These are phyloP conservation scores for Percopsis transmontana DNA, from an alignment of 2,113 vertebrate genomes.

Conservation along the genomic window DNA sequence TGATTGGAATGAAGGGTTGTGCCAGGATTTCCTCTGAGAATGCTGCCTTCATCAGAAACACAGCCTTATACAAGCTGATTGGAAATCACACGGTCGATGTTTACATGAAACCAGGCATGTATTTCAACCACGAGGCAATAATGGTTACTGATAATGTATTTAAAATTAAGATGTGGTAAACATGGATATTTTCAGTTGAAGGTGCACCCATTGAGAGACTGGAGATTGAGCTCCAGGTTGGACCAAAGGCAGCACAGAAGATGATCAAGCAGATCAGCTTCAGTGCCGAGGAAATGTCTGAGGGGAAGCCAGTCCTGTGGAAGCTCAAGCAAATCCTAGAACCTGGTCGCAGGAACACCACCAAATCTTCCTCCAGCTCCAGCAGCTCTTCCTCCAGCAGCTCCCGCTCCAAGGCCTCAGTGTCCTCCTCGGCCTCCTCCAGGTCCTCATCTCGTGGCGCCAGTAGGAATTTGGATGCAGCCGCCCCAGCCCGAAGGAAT, in stretches of 20 bases:
- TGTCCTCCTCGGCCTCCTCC: slow-evolving; percentile 35
- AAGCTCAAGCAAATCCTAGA: slow-evolving; percentile 79
- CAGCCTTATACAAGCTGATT: slow-evolving; percentile 62
- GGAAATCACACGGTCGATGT: slow-evolving; percentile 72
- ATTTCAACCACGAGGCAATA: background rate
- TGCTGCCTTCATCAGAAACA: slow-evolving; percentile 64
- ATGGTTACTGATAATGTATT: background rate
- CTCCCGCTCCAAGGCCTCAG: slow-evolving; percentile 26
- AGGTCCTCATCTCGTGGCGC: slow-evolving; percentile 26
- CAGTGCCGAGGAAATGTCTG: slow-evolving; percentile 47
- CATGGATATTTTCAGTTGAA: slow-evolving; percentile 53
- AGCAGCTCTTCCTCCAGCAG: slow-evolving; percentile 40
- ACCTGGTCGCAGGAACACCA: slow-evolving; percentile 37
- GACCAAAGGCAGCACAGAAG: slow-evolving; percentile 77
- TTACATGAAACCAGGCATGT: slow-evolving; percentile 73
- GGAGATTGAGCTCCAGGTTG: slow-evolving; percentile 77
- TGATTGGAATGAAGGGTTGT: slow-evolving; percentile 73
- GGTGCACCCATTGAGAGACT: slow-evolving; percentile 77
- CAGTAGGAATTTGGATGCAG: slow-evolving; percentile 9
- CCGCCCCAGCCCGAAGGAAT: background rate
- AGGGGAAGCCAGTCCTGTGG: slow-evolving; percentile 55
- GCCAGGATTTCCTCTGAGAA: slow-evolving; percentile 65
- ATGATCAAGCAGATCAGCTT: slow-evolving; percentile 67
- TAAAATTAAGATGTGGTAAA: background rate
- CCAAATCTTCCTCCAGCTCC: slow-evolving; percentile 39